Evolutionary conservation across 2,113 vertebrate species (phyloP).

Genomic region (Toxotes jaculatrix): DNA sequence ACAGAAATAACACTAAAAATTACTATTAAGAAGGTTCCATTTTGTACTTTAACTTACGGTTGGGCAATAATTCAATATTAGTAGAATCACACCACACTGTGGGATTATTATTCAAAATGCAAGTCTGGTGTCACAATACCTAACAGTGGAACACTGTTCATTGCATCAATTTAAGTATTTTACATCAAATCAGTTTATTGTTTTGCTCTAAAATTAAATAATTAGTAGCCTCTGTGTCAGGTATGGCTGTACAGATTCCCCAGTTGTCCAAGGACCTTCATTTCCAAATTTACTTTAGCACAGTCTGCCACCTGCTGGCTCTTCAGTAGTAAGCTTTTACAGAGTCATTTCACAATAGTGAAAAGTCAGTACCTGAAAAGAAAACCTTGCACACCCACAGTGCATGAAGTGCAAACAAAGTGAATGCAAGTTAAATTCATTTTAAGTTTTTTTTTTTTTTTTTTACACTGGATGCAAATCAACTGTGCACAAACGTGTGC

Average conservation of each 20-base stretch:
- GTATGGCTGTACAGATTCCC: not conserved
- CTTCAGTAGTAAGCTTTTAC: not conserved
- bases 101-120: not conserved
- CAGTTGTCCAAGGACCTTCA: not conserved
- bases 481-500: not conserved
- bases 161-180: not conserved
- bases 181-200: not conserved
- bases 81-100: not conserved
- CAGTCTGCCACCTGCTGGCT: slow-evolving; percentile 71
- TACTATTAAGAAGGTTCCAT: not conserved
- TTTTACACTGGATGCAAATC: not conserved
- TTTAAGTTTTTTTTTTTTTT: not conserved
- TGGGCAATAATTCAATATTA: not conserved
- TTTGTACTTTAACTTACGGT: not conserved
- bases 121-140: not conserved
- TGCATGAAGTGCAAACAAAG: not conserved
- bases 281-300: slow-evolving; percentile 11
- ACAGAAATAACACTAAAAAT: slow-evolving; percentile 7
- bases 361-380: no score
- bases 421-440: not conserved
- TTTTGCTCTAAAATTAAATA: not conserved
- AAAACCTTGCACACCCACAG: not conserved
- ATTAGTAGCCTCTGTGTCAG: not conserved
- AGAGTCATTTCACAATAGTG: not conserved
- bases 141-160: no score